Evolutionary conservation across 2,797 vertebrate genomes (phyloP).

Genomic region (Chloroceryle inda): DNA sequence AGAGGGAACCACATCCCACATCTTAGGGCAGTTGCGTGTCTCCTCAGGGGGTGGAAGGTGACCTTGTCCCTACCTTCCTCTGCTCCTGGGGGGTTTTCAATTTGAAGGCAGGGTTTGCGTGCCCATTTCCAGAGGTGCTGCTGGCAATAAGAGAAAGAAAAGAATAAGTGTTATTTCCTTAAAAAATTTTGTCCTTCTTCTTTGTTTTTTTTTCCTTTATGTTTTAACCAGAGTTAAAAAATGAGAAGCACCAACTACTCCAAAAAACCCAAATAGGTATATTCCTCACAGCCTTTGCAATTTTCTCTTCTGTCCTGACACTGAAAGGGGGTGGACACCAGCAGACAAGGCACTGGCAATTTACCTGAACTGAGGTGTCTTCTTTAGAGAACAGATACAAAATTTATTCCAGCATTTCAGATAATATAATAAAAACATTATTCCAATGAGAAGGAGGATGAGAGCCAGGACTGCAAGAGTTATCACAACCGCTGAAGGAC

Average conservation of each 20-base stretch:
- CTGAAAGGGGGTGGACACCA: neutral
- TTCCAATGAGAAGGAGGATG: constrained; percentile 58
- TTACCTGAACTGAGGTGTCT: constrained; percentile 79
- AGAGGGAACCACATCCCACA: neutral
- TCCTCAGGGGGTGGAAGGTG: neutral
- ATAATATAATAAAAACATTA: constrained; percentile 56
- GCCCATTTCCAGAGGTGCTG: constrained; percentile 73
- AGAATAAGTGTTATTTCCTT: neutral
- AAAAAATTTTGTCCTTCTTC: neutral
- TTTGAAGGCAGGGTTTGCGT: constrained; percentile 83
- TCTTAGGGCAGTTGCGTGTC: neutral
- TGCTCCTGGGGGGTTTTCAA: constrained; percentile 79
- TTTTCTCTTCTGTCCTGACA: neutral
- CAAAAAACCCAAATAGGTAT: neutral
- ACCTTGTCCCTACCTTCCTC: constrained; percentile 71
- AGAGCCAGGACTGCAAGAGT: constrained; percentile 62
- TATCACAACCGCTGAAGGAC: neutral
- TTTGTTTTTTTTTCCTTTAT: neutral
- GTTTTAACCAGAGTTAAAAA: neutral
- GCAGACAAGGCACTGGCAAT: neutral
- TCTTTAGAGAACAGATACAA: constrained; percentile 60
- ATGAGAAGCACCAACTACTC: neutral
- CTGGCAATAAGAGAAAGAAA: constrained; percentile 1
- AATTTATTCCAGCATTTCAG: constrained; percentile 74
- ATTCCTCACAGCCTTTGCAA: neutral